Conservation (phyloP, 2,113 vertebrate genomes). For the Danio rerio region DNA sequence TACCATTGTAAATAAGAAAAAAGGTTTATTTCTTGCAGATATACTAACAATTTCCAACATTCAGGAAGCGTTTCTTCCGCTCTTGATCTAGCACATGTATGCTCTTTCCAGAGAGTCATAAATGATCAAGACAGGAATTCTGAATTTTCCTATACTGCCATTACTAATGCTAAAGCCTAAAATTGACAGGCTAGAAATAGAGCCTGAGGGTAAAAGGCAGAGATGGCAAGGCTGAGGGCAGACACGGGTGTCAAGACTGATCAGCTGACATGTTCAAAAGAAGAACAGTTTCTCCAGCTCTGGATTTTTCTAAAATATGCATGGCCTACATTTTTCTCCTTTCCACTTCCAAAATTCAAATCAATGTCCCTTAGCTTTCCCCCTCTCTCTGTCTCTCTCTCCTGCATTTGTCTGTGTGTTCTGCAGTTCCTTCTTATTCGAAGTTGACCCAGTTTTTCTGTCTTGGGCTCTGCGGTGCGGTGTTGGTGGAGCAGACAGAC, state of each 20-base stretch:
- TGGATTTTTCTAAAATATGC: slow-evolving; percentile 56
- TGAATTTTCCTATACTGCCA: not conserved
- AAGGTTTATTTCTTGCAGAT: not conserved
- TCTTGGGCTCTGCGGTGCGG: slow-evolving; percentile 61
- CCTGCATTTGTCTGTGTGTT: slow-evolving; percentile 42
- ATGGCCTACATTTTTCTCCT: slow-evolving; percentile 60
- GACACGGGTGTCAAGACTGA: slow-evolving; percentile 37
- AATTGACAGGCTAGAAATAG: not conserved
- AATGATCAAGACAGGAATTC: not conserved
- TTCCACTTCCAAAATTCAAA: slow-evolving; percentile 50
- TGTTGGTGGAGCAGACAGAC: slow-evolving; percentile 55
- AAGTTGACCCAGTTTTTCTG: slow-evolving; percentile 79
- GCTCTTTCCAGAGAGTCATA: not conserved
- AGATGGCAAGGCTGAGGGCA: slow-evolving; percentile 3
- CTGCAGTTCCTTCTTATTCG: slow-evolving; percentile 68
- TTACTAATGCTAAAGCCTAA: slow-evolving; percentile 7
- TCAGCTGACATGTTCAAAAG: slow-evolving; percentile 32
- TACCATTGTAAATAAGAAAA: not conserved
- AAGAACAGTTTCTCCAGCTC: slow-evolving; percentile 30
- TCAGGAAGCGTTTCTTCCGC: not conserved
- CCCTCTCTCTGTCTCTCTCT: slow-evolving; percentile 34
- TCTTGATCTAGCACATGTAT: not conserved
- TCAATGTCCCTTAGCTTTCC: slow-evolving; percentile 10
- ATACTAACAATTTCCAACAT: not conserved
- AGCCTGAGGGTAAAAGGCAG: not conserved